Base-by-base conservation (phyloP, 1,140 invertebrate genomes). In the Brachionus paranguensis region DNA sequence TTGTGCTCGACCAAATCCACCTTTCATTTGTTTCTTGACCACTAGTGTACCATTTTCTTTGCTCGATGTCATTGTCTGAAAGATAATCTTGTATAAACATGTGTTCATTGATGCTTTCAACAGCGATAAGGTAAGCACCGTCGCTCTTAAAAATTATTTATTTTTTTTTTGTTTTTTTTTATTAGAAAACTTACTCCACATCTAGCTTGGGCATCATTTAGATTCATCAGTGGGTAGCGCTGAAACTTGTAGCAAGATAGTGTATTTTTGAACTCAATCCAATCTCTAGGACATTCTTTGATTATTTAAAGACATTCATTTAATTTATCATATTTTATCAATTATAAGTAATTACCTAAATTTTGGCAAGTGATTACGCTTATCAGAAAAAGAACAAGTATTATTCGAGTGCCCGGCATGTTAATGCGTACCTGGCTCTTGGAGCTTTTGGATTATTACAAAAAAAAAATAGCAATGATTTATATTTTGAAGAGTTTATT, bases 51-150 rank as follows among this genome's bases (percentile, higher is more conserved):
- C 81, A 83, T 24, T 68, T 68, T 45, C 60, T 37, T 72, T 68
- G 60, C 37, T 68, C 60, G 3, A 68, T 43, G 20, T 83, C 81
- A 70, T 83, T 68, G 3, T 68, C 70, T 17, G 60, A 68, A 33
- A 83, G 68, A 43, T 68, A 83, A 45, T 83, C 60, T 83, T 83
- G 81, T 1, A 83, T 68, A 41, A 83, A 83, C 60, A 83, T 68
- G 37, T 83, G 81, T 33, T 83, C 81, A 12, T 24, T 53, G 43
- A 83, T 33, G 43, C 60, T 68, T 70, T 83, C 81, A 7, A 83
- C 81, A 17, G 60, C n/a, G 4, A 83, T 70, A 29, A 83, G 64
- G 45, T 47, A 53, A 17, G 81, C 60, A 6, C 78, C 78, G 10
- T 81, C 78, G 12, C n/a, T 33, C 78, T 81, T 43, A 7, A 81